phyloP scores from a whole-genome alignment of 2,797 vertebrate species.

The Remorina albescens region DNA sequence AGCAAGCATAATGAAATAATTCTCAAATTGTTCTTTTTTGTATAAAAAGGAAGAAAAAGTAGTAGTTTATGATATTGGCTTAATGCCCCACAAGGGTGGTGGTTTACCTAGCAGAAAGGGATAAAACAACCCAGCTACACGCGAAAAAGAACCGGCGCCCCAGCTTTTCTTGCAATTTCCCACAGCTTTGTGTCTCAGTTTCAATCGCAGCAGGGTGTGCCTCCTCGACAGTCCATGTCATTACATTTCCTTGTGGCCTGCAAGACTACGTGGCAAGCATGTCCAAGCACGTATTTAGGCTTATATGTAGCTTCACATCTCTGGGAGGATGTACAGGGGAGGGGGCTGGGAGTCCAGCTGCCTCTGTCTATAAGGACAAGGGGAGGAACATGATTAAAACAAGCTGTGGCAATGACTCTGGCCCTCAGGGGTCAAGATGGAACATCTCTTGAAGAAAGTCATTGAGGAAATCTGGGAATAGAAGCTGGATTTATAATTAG shows the following conservation, averaged over 20 bases:
- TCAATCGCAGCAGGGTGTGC: constrained; percentile 53
- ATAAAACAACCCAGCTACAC: constrained; percentile 26
- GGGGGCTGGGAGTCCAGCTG: constrained; percentile 23
- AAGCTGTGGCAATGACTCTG: constrained; percentile 26
- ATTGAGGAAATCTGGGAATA: constrained; percentile 39
- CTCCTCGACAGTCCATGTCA: constrained; percentile 48
- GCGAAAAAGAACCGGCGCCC: constrained; percentile 19
- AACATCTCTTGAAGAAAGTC: constrained; percentile 34
- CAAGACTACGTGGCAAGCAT: constrained; percentile 53
- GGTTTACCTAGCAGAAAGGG: constrained; percentile 36
- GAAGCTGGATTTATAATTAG: constrained; percentile 33
- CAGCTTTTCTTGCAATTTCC: constrained; percentile 54
- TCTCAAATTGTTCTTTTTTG: constrained; percentile 35
- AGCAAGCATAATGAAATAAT: constrained; percentile 28
- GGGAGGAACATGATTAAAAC: constrained; percentile 59
- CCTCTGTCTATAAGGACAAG: constrained; percentile 46
- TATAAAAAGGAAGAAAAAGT: constrained; percentile 12
- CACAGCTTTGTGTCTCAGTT: constrained; percentile 58
- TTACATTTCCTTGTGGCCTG: constrained; percentile 63
- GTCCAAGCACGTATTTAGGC: constrained; percentile 46
- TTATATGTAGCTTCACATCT: constrained; percentile 40
- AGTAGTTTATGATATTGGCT: constrained; percentile 36
- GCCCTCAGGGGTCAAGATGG: constrained; percentile 33
- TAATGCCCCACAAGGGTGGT: not conserved
- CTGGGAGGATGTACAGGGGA: constrained; percentile 24